phyloP scores from a whole-genome alignment of 1,140 invertebrate genomes.

The Grapholita molesta region DNA sequence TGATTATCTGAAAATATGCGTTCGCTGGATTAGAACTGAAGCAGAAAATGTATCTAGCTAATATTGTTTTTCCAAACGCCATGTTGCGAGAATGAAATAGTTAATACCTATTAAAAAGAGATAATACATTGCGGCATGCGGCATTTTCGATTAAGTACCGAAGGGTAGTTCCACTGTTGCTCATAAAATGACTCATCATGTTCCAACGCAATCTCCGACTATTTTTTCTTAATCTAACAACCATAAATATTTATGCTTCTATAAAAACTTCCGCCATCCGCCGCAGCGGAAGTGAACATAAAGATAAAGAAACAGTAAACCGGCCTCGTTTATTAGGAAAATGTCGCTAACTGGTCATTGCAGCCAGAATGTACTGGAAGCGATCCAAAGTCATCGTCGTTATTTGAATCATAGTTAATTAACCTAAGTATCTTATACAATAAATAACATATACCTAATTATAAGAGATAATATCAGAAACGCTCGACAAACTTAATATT shows the following conservation, averaged over 20 bases:
- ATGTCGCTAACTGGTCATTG: conserved; percentile 7
- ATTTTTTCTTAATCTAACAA: conserved; percentile 8
- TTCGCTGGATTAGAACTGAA: too few relatives aligned
- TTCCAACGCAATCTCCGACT: not conserved
- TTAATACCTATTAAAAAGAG: not conserved
- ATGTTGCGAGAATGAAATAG: not conserved
- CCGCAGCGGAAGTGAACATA: not conserved
- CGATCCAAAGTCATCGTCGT: not conserved
- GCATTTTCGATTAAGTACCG: not conserved
- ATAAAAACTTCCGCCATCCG: not conserved
- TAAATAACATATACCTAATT: too few relatives aligned
- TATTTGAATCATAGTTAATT: not conserved
- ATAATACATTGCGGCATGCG: not conserved
- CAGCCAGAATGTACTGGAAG: not conserved
- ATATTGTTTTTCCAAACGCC: not conserved
- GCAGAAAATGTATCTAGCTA: not conserved
- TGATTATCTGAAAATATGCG: too few relatives aligned
- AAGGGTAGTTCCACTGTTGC: not conserved
- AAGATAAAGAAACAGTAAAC: conserved; percentile 15
- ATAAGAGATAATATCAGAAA: too few relatives aligned
- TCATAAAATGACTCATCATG: not conserved
- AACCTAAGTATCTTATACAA: too few relatives aligned
- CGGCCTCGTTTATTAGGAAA: not conserved
- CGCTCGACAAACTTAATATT: too few relatives aligned
- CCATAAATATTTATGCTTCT: conserved; percentile 17